Evolutionary conservation across 2,113 vertebrate genomes (phyloP).

Genomic region (Erythrocercus mccallii): DNA sequence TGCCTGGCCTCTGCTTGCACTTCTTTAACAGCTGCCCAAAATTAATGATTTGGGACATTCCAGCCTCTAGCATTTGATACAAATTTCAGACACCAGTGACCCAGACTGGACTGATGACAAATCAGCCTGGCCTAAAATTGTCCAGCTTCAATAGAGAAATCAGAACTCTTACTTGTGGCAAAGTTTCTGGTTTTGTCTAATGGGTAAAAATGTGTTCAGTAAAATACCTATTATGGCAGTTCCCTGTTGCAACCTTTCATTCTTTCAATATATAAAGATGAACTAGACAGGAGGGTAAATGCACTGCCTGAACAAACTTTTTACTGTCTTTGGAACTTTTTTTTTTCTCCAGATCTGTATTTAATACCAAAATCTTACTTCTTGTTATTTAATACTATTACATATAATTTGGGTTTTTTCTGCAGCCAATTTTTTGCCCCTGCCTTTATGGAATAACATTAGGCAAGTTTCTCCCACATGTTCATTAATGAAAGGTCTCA

Average conservation of each 20-base stretch:
- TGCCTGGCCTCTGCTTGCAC: background rate
- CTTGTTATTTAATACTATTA: background rate
- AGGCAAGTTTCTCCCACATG: background rate
- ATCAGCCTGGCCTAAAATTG: background rate
- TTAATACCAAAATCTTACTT: background rate
- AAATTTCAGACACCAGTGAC: background rate
- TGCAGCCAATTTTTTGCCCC: background rate
- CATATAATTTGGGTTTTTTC: background rate
- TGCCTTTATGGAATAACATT: background rate
- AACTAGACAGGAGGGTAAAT: background rate
- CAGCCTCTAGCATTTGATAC: background rate
- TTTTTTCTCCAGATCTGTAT: background rate
- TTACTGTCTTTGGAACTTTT: background rate
- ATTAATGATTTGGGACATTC: background rate
- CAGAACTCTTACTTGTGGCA: background rate
- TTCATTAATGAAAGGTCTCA: slow-evolving; percentile 20
- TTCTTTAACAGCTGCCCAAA: background rate
- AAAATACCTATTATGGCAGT: background rate
- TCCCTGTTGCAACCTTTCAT: background rate
- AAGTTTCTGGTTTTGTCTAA: background rate
- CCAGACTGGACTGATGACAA: background rate
- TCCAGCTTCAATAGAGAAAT: background rate
- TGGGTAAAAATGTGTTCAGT: background rate
- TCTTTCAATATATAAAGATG: background rate
- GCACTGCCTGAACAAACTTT: background rate